Base-by-base conservation (phyloP, 2,888 invertebrate genomes). In the Microdon myrmicae region DNA sequence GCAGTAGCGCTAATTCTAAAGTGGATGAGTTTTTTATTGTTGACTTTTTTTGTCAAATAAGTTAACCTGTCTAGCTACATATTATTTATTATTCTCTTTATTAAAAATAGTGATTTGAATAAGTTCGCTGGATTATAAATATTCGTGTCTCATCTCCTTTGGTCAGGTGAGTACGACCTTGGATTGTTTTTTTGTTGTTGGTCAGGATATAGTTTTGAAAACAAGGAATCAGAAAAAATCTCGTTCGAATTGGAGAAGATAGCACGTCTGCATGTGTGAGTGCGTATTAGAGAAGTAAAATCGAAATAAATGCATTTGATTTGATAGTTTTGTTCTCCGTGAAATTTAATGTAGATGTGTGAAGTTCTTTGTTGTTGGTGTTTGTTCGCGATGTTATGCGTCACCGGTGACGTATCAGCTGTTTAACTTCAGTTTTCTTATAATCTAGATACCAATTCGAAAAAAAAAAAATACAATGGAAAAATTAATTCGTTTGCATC, bases 381-480 rank as follows among this genome's bases (percentile, higher is more conserved):
- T 58, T 64, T 34, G 49, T 29, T 64, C n/a, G 64, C 58, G 64
- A 58, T 64, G 58, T 56, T 58, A 69, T 70, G 70, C 70, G 70
- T 70, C 70, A 70, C 69, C 68, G 68, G 69, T 70, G 70, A 70
- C 70, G 70, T 70, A 70, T 70, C 70, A 70, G 70, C 64, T 64
- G 64, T 61, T 68, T 67, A 55, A 49, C 45, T 38, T 39, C 6
- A 17, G 13, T 13, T 49, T 51, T 55, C 19, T 51, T 59, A 22
- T 43, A 8, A 14, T 28, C 12, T 12, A 14, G 31, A 44, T 43
- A 19, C 51, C 51, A n/a, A n/a, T 60, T 54, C n/a, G 34, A 48
- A 28, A 35, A 23, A 26, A n/a, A n/a, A n/a, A 23, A 23, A 48
- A 43, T 2, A 23, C 5, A 16, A 17, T 2, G 3, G 9, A 41